These are phyloP conservation scores for Nasonia oneida DNA, from an alignment of 2,888 invertebrate genomes.

Conservation along the genomic window DNA sequence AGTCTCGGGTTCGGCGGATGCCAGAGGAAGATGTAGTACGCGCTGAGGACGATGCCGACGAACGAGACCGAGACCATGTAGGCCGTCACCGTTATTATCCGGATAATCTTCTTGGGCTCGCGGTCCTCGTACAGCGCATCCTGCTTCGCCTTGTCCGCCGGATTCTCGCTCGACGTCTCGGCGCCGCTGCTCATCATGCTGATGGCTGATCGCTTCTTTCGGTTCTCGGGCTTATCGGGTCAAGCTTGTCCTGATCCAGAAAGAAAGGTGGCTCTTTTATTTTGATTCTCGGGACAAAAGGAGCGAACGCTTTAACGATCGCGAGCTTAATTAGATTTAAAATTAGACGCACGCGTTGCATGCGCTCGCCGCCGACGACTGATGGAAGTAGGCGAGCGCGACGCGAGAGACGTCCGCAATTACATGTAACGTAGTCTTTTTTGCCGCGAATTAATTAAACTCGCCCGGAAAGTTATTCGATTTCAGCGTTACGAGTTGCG, in stretches of 20 bases:
- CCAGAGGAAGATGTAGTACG: slow-evolving; percentile 92
- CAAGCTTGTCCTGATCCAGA: neutral
- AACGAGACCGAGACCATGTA: slow-evolving; percentile 93
- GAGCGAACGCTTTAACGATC: neutral
- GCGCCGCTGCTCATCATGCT: slow-evolving; percentile 46
- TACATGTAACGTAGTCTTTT: no score
- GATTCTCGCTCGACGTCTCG: slow-evolving; percentile 27
- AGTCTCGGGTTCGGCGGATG: slow-evolving; percentile 83
- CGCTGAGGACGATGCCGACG: slow-evolving; percentile 89
- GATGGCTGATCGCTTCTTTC: neutral
- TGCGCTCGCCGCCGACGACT: neutral
- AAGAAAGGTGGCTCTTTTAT: neutral
- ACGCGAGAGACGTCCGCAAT: no score
- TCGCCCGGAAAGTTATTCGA: no score
- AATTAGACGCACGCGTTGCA: neutral
- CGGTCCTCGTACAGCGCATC: slow-evolving; percentile 72
- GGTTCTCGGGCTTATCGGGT: neutral
- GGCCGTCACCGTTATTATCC: slow-evolving; percentile 89
- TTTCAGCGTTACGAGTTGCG: no score
- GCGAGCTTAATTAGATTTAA: neutral
- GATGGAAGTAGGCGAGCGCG: no score
- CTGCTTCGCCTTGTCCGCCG: slow-evolving; percentile 54
- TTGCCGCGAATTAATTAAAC: no score
- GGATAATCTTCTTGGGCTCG: slow-evolving; percentile 78
- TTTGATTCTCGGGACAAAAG: neutral